Evolutionary conservation across 2,113 vertebrate genomes (phyloP), one percentile per base, ranked within the genome.

Genomic region (Podarcis muralis): DNA sequence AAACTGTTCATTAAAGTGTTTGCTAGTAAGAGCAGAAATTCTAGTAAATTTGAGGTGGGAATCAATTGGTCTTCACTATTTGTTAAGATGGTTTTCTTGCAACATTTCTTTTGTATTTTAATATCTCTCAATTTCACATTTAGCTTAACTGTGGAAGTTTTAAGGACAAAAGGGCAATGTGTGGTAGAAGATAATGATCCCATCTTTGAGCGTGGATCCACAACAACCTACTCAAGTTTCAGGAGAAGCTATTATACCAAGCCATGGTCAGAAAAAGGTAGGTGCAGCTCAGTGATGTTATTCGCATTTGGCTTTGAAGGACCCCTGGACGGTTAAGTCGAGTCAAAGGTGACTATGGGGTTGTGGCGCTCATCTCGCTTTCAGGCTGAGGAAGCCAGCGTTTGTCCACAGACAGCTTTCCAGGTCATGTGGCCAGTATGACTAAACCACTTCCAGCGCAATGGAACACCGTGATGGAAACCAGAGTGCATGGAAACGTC

Each of bases 141-240:
- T 94, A 99, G 99, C 95, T 97, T 99, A 97, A 99, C 99, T 2
- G 98, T 99, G 86, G 98, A 98, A 95, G 98, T 99, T 92, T 95
- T 96, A 87, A 97, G 99, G 92, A 96, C 97, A 74, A 99, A 98
- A 95, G 98, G 98, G 1, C 97, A 98, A 0, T 98, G 98, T 93
- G 97, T 97, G n/a, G 97, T 97, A 62, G 97, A 98, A 83, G 98
- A 97, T 90, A 97, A 98, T 93, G 99, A 99, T 91, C 98, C 99
- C 59, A 98, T 99, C 91, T 99, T 99, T 97, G 99, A 99, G 83
- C 97, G 98, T 66, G 99, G 99, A 71, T 99, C 99, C 92, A 98
- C 98, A 85, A 99, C 99, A 77, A 99, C 98, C 0, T 99, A 99
- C 94, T 98, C 99, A 25, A 99, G 99, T 94, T 99, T 99, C 94